phyloP scores from a whole-genome alignment of 2,113 vertebrate species.

The Phylloscopus trochilus region DNA sequence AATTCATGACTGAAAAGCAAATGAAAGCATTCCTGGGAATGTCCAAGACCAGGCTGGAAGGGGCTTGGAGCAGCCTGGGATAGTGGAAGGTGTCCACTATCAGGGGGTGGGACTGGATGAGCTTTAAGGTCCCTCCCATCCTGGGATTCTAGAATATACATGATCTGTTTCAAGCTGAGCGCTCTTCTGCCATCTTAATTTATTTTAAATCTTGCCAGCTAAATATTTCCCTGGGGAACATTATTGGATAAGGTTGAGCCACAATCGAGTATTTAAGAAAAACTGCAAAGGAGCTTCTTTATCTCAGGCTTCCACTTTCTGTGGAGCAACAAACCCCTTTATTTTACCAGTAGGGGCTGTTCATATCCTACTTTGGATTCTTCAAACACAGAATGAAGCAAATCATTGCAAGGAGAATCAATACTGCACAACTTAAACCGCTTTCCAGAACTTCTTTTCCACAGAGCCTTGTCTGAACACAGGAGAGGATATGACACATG shows the following conservation, averaged over 20 bases:
- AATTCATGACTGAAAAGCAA: not conserved
- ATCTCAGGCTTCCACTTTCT: not conserved
- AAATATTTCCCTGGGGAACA: not conserved
- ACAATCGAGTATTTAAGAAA: not conserved
- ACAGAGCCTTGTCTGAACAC: not conserved
- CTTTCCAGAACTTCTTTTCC: not conserved
- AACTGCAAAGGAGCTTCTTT: not conserved
- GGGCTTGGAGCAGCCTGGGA: not conserved
- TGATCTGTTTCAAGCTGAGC: not conserved
- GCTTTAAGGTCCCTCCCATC: not conserved
- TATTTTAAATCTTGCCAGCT: not conserved
- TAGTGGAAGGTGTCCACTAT: not conserved
- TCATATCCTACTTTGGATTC: not conserved
- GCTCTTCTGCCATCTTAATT: not conserved
- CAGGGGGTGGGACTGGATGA: not conserved
- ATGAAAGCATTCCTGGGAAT: not conserved
- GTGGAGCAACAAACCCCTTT: not conserved
- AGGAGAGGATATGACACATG: not conserved
- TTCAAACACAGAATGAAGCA: not conserved
- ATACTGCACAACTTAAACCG: not conserved
- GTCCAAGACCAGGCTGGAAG: fast-evolving
- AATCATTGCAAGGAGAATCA: not conserved
- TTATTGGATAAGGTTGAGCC: not conserved
- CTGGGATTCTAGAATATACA: not conserved
- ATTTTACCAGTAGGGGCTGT: not conserved